Evolutionary conservation across 2,113 vertebrate genomes (phyloP).

Genomic region (Saguinus midas): DNA sequence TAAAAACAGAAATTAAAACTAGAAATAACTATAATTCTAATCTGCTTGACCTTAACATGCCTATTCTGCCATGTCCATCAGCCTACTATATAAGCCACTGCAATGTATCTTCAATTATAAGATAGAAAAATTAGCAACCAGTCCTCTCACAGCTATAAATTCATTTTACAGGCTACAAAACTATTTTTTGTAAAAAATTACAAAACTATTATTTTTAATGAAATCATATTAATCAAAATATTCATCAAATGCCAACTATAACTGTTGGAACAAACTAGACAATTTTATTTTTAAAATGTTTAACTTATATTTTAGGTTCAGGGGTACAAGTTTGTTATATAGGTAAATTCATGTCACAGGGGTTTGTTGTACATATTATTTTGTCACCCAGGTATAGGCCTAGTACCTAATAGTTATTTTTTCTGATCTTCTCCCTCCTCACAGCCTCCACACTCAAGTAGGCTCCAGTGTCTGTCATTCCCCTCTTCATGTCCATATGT

Average conservation of each 20-base stretch:
- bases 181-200: background rate
- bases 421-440: too few relatives aligned
- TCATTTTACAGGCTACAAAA: background rate
- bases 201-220: conserved; percentile 27
- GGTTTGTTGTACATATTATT: too few relatives aligned
- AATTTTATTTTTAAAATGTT: background rate
- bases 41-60: background rate
- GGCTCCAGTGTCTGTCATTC: too few relatives aligned
- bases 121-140: background rate
- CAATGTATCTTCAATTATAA: background rate
- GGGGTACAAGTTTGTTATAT: too few relatives aligned
- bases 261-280: background rate
- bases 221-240: conserved; percentile 11
- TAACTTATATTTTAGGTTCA: too few relatives aligned
- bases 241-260: background rate
- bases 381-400: too few relatives aligned
- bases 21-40: conserved; percentile 11
- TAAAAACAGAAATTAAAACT: conserved; percentile 39
- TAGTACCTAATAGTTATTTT: too few relatives aligned
- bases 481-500: too few relatives aligned
- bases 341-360: too few relatives aligned
- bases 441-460: too few relatives aligned
- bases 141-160: background rate
- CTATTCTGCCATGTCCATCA: background rate
- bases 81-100: background rate